Evolutionary conservation across 2,888 invertebrate species (phyloP).

Genomic region (Chloromyia formosa): DNA sequence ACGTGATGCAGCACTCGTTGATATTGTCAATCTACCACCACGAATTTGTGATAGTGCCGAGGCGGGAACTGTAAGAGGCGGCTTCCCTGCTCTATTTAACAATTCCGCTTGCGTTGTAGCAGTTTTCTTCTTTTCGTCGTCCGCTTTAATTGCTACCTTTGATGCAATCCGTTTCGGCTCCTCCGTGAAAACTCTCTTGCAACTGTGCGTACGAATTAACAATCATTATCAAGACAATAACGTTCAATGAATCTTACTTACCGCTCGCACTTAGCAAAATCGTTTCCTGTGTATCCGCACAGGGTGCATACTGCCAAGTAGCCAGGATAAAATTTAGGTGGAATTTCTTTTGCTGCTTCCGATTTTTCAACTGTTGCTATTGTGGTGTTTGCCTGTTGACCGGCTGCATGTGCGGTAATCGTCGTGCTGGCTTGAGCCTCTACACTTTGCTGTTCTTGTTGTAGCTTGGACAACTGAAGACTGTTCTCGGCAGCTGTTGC

Average conservation of each 20-base stretch:
- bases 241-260: slow-evolving; percentile 52
- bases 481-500: slow-evolving; percentile 63
- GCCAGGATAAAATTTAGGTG: slow-evolving; percentile 74
- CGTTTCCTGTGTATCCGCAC: slow-evolving; percentile 82
- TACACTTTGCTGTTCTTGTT: slow-evolving; percentile 10
- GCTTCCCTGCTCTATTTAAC: slow-evolving; percentile 50
- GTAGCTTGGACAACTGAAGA: slow-evolving; percentile 59
- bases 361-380: slow-evolving; percentile 38
- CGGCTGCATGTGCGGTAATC: slow-evolving; percentile 53
- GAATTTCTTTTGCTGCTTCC: slow-evolving; percentile 68
- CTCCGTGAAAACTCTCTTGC: slow-evolving; percentile 76
- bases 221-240: not conserved
- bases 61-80: slow-evolving; percentile 34
- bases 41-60: not conserved
- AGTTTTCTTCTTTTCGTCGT: slow-evolving; percentile 56
- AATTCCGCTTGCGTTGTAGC: slow-evolving; percentile 46
- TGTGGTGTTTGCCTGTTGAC: slow-evolving; percentile 46
- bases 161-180: slow-evolving; percentile 70
- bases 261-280: slow-evolving; percentile 82
- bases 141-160: slow-evolving; percentile 40
- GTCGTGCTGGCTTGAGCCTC: slow-evolving; percentile 31
- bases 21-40: not conserved
- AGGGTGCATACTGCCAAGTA: slow-evolving; percentile 80
- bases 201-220: slow-evolving; percentile 63
- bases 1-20: slow-evolving; percentile 44